Conservation (phyloP, 2,113 vertebrate genomes). For the Melozone crissalis region DNA sequence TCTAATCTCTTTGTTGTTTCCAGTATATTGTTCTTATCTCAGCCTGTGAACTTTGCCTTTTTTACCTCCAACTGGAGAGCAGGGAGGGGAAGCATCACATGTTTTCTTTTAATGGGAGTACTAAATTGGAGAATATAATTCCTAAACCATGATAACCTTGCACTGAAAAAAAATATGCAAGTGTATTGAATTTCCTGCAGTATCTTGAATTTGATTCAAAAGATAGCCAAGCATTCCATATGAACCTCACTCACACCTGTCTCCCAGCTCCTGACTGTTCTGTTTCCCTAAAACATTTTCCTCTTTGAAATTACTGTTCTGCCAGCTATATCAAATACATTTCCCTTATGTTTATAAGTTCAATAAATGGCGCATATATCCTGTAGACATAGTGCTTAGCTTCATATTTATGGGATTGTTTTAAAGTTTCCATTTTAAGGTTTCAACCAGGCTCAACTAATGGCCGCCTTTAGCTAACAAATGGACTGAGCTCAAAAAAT, state of each 20-base stretch:
- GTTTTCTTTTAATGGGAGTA: neutral
- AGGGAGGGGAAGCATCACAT: accelerated
- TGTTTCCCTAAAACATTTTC: neutral
- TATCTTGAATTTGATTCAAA: neutral
- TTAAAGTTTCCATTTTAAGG: neutral
- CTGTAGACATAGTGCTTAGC: neutral
- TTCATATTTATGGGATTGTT: neutral
- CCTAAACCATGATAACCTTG: neutral
- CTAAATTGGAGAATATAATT: neutral
- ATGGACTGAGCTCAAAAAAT: neutral
- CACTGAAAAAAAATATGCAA: neutral
- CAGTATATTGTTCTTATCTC: neutral
- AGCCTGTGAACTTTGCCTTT: neutral
- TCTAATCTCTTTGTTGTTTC: neutral
- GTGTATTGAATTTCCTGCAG: neutral
- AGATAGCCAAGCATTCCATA: neutral
- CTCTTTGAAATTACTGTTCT: neutral
- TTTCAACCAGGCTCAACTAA: neutral
- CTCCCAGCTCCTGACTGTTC: neutral
- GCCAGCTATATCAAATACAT: neutral
- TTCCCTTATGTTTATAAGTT: neutral
- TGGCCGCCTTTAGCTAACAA: neutral
- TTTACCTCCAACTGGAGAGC: neutral
- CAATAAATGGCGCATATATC: neutral
- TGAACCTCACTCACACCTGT: neutral